These are phyloP conservation scores for Pachycephus smyrnensis DNA, from an alignment of 2,888 invertebrate species.

Conservation along the genomic window DNA sequence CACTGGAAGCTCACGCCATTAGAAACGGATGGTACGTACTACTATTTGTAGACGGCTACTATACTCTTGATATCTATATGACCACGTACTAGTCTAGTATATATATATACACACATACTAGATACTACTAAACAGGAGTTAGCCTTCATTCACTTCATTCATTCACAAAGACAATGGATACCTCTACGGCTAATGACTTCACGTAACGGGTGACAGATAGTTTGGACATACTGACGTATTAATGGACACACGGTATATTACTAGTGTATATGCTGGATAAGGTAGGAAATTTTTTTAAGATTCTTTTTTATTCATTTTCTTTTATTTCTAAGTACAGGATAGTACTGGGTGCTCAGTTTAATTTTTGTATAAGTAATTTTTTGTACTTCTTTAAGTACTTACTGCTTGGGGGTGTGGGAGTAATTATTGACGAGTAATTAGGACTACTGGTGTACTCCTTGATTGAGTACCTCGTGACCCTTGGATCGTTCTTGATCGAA, in stretches of 20 bases:
- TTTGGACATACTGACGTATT: neutral
- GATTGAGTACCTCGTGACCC: neutral
- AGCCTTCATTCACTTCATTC: constrained; percentile 8
- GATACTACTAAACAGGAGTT: neutral
- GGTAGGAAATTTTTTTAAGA: neutral
- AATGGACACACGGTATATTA: constrained; percentile 6
- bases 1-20: neutral
- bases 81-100: neutral
- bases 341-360: neutral
- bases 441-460: neutral
- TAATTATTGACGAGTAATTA: neutral
- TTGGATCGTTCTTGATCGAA: neutral
- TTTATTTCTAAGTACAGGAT: neutral
- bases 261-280: neutral
- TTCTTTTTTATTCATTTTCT: neutral
- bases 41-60: neutral
- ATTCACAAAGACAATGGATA: constrained; percentile 18
- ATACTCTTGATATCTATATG: neutral
- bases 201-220: neutral
- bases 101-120: neutral
- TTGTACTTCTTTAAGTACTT: neutral
- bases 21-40: neutral
- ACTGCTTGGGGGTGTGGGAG: neutral
- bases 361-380: neutral
- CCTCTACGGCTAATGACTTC: constrained; percentile 16